Base-by-base conservation (phyloP, 1,140 invertebrate species). In the Ceratosolen solmsi region DNA sequence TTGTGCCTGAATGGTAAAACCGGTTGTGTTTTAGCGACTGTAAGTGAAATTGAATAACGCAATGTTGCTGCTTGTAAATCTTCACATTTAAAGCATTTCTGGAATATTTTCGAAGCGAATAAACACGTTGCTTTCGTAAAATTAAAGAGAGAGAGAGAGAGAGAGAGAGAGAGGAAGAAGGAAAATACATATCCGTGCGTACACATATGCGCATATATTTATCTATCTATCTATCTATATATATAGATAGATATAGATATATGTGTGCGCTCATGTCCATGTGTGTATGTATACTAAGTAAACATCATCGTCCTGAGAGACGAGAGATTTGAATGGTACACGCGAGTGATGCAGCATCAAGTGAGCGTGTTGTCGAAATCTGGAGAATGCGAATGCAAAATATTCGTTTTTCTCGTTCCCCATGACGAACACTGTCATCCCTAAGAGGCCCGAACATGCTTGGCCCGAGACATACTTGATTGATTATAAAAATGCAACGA, bases 401-500 rank as follows among this genome's bases (percentile, higher is more conserved):
- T 60, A 58, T 60, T 54, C 27, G 11, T 60, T 58, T 75, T 75
- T 38, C 51, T 33, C 22, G 22, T 56, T 9, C 25, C 11, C 30
- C 27, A 1, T 1, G 0, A 46, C n/a, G n/a, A n/a, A n/a, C n/a
- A n/a, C n/a, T n/a, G n/a, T 30, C 5, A 13, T 36, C 27, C 27
- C 7, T n/a, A 2, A 38, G 5, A n/a, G 22, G 22, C 27, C 33
- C 7, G 3, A 15, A 54, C 9, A 22, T 38, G 7, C 3, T 68
- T 68, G 4, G 22, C 36, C 22, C 5, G 17, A 20, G 4, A 25
- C 30, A 1, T 13, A 33, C 33, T 68, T 38, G n/a, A 38, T 68
- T 68, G 33, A 68, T 68, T 68, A 68, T 68, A n/a, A 68, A 36
- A 33, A 82, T 58, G 82, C 65, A 84, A 83, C 46, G 33, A 7